Evolutionary conservation across 2,888 invertebrate genomes (phyloP).

Genomic region (Phortica magna): DNA sequence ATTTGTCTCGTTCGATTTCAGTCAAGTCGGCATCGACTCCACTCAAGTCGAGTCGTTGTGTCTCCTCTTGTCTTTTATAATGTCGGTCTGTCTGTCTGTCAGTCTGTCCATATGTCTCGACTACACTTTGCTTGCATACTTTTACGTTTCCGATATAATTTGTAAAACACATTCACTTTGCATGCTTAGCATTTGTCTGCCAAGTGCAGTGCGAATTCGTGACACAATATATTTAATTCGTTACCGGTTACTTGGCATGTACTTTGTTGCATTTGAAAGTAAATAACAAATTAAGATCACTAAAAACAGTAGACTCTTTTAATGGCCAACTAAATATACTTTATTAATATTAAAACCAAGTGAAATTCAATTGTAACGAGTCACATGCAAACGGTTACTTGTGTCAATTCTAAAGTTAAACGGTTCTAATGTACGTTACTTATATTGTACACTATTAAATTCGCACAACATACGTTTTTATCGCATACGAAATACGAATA

Average conservation of each 20-base stretch:
- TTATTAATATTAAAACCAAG: not conserved
- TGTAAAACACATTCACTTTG: slow-evolving; percentile 58
- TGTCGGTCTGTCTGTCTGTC: not conserved
- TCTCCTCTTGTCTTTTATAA: not conserved
- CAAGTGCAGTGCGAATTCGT: slow-evolving; percentile 31
- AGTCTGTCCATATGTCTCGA: not conserved
- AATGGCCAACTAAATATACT: no score
- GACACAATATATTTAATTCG: not conserved
- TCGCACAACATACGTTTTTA: not conserved
- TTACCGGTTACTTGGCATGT: not conserved
- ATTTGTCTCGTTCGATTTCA: slow-evolving; percentile 16
- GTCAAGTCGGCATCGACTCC: no score
- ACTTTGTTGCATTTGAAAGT: not conserved
- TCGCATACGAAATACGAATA: slow-evolving; percentile 51
- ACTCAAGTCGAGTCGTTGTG: not conserved
- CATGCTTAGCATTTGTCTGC: slow-evolving; percentile 42
- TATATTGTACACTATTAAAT: not conserved
- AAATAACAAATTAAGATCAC: no score
- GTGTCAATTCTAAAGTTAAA: not conserved
- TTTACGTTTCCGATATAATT: slow-evolving; percentile 53
- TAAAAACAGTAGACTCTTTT: no score
- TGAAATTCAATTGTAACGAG: not conserved
- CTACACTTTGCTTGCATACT: not conserved
- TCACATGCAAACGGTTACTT: not conserved
- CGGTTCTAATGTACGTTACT: not conserved